Evolutionary conservation across 2,113 vertebrate genomes (phyloP).

Genomic region (Dipodomys spectabilis): DNA sequence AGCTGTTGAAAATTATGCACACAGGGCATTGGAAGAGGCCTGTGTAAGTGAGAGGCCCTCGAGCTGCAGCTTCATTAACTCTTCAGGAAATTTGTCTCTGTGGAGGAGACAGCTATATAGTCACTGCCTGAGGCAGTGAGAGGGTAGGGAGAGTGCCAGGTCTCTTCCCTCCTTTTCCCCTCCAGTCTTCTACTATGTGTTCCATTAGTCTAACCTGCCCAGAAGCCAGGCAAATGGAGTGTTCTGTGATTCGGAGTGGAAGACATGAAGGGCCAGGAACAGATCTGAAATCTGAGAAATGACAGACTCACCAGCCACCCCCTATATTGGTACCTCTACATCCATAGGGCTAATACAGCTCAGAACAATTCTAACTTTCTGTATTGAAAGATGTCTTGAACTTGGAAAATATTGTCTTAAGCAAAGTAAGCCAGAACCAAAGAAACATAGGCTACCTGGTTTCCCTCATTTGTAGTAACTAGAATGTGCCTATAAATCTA

Average conservation of each 20-base stretch:
- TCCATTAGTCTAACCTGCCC: background rate
- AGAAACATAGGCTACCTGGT: too few relatives aligned
- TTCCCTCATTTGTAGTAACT: too few relatives aligned
- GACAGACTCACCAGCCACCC: background rate
- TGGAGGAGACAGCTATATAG: constrained; percentile 4
- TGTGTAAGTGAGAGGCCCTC: constrained; percentile 44
- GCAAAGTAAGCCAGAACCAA: too few relatives aligned
- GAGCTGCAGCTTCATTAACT: constrained; percentile 68
- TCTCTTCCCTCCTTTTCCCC: background rate
- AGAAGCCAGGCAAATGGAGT: background rate
- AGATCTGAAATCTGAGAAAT: constrained; percentile 6
- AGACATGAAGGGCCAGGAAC: background rate
- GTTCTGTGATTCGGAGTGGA: background rate
- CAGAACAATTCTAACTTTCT: background rate
- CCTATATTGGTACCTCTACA: background rate
- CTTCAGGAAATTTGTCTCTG: constrained; percentile 66
- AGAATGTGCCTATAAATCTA: too few relatives aligned
- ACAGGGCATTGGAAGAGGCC: constrained; percentile 42
- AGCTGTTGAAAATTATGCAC: constrained; percentile 63
- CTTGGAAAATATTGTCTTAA: too few relatives aligned
- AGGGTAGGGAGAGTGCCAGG: background rate
- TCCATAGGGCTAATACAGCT: background rate
- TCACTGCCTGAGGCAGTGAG: background rate
- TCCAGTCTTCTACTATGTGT: background rate
- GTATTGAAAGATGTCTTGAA: background rate